Percentiles rank a stretch among this genome's conserved stretches.
phyloP scores from a whole-genome alignment of 2,113 vertebrate genomes.

The Crotalus horridus region DNA sequence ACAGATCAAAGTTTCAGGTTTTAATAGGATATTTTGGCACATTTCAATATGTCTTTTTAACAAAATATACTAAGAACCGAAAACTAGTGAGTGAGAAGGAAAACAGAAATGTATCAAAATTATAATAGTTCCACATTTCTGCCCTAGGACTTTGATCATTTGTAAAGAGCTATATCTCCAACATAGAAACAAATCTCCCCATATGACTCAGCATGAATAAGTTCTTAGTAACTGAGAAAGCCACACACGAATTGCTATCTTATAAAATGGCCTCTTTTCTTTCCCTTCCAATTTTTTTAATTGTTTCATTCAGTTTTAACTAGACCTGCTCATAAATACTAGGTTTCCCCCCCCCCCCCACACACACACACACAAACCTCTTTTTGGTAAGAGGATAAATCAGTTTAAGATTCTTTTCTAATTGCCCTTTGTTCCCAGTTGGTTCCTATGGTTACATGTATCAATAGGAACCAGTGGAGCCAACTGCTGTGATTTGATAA shows the following conservation, averaged over 20 bases:
- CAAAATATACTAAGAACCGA: neutral
- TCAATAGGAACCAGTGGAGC: neutral
- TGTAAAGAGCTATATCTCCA: constrained; percentile 56
- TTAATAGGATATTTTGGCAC: neutral
- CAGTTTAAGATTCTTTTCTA: constrained; percentile 7
- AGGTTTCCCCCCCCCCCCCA: too few relatives aligned
- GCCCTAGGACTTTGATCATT: neutral
- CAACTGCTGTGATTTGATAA: neutral
- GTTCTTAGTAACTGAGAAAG: constrained; percentile 31
- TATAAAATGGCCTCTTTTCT: neutral
- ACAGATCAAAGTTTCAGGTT: neutral
- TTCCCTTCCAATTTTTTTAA: neutral
- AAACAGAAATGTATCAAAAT: neutral
- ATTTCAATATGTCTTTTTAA: neutral
- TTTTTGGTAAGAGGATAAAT: neutral
- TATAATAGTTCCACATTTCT: neutral
- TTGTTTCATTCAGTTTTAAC: constrained; percentile 11
- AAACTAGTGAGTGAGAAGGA: neutral
- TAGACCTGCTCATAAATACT: neutral
- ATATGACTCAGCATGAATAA: constrained; percentile 23
- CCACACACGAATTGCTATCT: constrained; percentile 2
- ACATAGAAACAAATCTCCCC: constrained; percentile 37
- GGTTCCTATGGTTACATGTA: constrained; percentile 17
- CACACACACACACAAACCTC: too few relatives aligned
- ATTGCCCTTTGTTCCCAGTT: neutral